Evolutionary conservation across 2,113 vertebrate genomes (phyloP).

Genomic region (Elephantulus edwardii): DNA sequence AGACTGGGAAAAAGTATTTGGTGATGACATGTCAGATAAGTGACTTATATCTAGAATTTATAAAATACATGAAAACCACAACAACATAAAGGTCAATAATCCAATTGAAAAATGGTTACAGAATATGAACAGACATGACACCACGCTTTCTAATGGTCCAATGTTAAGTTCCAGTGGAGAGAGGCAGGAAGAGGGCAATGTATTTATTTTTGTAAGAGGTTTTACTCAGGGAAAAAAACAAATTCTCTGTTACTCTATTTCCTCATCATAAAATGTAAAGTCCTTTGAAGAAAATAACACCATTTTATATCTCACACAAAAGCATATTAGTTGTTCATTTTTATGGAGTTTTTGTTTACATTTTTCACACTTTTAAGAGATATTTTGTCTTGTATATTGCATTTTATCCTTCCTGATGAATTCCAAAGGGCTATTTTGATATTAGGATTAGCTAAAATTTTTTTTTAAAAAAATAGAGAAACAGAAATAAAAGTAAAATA

Average conservation of each 20-base stretch:
- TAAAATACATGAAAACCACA: too few species aligned
- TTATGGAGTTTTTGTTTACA: fast-evolving
- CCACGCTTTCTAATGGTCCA: slow-evolving; percentile 32
- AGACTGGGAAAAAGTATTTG: too few species aligned
- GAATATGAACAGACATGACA: too few species aligned
- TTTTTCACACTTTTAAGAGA: not conserved
- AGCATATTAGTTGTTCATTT: not conserved
- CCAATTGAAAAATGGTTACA: too few species aligned
- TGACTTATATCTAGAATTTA: too few species aligned
- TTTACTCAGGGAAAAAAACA: slow-evolving; percentile 26
- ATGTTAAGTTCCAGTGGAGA: slow-evolving; percentile 50
- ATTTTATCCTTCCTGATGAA: slow-evolving; percentile 11
- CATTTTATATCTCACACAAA: not conserved
- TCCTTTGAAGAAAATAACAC: not conserved
- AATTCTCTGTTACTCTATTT: not conserved
- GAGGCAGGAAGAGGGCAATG: slow-evolving; percentile 50
- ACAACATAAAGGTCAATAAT: too few species aligned
- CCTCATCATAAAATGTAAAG: not conserved
- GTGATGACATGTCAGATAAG: too few species aligned
- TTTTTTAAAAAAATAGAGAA: not conserved
- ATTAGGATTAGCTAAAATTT: slow-evolving; percentile 25
- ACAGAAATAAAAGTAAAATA: slow-evolving; percentile 15
- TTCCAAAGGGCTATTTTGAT: slow-evolving; percentile 40
- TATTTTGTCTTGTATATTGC: not conserved
- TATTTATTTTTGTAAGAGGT: slow-evolving; percentile 41